Evolutionary conservation across 1,140 invertebrate species (phyloP).

Genomic region (Macrotrachela quadricornifera): DNA sequence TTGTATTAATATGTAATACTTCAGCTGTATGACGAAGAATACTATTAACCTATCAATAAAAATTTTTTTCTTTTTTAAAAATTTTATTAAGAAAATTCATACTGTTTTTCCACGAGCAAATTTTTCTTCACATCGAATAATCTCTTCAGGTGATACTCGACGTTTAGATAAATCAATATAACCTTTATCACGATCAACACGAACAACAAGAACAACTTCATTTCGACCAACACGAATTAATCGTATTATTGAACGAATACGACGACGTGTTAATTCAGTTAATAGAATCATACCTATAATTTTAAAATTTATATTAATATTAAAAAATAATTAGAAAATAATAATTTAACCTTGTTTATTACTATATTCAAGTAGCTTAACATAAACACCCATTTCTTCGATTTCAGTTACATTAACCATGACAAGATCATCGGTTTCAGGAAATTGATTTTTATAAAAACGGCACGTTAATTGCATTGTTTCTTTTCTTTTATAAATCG

Average conservation of each 20-base stretch:
- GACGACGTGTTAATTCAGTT: constrained; percentile 83
- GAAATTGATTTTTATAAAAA: constrained; percentile 91
- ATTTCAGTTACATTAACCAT: constrained; percentile 98
- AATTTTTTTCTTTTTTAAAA: not conserved
- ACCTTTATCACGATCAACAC: constrained; percentile 90
- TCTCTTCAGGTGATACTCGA: constrained; percentile 87
- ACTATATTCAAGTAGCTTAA: constrained; percentile 89
- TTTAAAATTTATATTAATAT: no score
- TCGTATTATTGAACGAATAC: constrained; percentile 98
- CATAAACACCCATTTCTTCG: constrained; percentile 98
- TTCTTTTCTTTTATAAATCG: not conserved
- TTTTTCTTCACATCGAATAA: constrained; percentile 88
- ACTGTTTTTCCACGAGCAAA: constrained; percentile 96
- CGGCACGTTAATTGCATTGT: constrained; percentile 78
- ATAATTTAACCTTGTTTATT: constrained; percentile 94
- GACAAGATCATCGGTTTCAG: constrained; percentile 94
- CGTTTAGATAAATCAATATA: constrained; percentile 98
- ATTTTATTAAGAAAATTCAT: constrained; percentile 12
- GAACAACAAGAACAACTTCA: constrained; percentile 94
- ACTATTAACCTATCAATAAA: constrained; percentile 44
- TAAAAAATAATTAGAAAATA: constrained; percentile 31
- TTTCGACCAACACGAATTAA: constrained; percentile 90
- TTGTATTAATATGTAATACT: constrained; percentile 64
- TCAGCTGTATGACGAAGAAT: constrained; percentile 90
- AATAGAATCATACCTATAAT: constrained; percentile 37